Evolutionary conservation across 2,888 invertebrate genomes (phyloP).

Genomic region (Caenorhabditis sp.): DNA sequence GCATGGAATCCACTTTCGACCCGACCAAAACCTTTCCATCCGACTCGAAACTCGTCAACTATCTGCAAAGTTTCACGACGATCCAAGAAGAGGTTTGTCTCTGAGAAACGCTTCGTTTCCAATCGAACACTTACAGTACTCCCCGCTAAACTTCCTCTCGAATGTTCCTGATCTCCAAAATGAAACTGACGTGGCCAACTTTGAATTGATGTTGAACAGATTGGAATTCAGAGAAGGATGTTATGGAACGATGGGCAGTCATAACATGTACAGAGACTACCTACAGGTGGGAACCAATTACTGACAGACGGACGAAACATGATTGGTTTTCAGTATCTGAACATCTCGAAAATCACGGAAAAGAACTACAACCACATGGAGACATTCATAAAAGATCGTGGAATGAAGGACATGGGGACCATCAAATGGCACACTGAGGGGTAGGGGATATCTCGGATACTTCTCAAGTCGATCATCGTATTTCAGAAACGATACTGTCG

Average conservation of each 20-base stretch:
- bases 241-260: conserved; percentile 65
- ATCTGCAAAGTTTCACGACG: conserved; percentile 69
- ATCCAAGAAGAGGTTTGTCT: conserved; percentile 74
- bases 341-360: conserved; percentile 19
- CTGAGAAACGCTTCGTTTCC: too few species aligned
- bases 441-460: conserved; percentile 8
- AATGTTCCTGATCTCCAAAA: conserved; percentile 72
- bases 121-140: too few species aligned
- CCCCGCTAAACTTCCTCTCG: conserved; percentile 78
- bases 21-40: conserved; percentile 80
- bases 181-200: conserved; percentile 56
- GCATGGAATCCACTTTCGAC: conserved; percentile 76
- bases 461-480: too few species aligned
- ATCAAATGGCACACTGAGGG: conserved; percentile 66
- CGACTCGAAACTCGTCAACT: conserved; percentile 73
- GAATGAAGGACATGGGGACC: conserved; percentile 69
- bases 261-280: conserved; percentile 74
- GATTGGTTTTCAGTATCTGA: conserved; percentile 25
- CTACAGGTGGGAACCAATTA: conserved; percentile 34
- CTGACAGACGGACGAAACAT: not conserved
- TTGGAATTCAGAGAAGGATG: conserved; percentile 71
- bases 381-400: conserved; percentile 62
- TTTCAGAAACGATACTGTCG: conserved; percentile 61
- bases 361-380: conserved; percentile 58
- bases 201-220: conserved; percentile 67